Base-by-base conservation (phyloP, 2,888 invertebrate genomes). In the Tubiluchus corallicola region DNA sequence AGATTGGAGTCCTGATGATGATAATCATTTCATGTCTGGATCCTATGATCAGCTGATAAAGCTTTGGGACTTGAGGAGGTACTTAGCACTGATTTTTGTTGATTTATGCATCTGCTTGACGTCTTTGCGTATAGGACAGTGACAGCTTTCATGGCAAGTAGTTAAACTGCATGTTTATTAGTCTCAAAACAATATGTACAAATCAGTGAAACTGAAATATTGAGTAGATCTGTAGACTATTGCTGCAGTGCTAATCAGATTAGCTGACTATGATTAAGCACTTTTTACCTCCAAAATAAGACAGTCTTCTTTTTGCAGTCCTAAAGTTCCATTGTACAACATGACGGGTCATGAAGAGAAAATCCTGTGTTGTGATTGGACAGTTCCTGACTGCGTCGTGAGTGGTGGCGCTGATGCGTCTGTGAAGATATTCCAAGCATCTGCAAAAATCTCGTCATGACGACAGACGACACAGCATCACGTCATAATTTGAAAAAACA, bases 11-110 rank as follows among this genome's bases (percentile, higher is more conserved):
- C 76, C 71, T 17, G 75, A 74, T 0, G 72, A 80, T 48, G 79
- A 83, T 55, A 73, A 83, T 54, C 69, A 84, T 13, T 96, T 98
- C 63, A 71, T 94, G 17, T 92, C 92, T 1, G 90, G 85, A 2
- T 80, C 85, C 0, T 87, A 90, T 58, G 96, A 98, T 59, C 75
- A 78, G 51, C 70, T 79, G 48, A 76, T 90, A 47, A 96, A 96
- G 66, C 69, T 96, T 41, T 98, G 98, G 98, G 96, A 98, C 65
- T 77, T 78, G 3, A 73, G 92, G 61, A 87, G 82, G 82, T 82
- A 57, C n/a, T n/a, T n/a, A n/a, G n/a, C n/a, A n/a, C n/a, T n/a
- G n/a, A n/a, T n/a, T n/a, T n/a, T n/a, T n/a, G n/a, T n/a, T n/a
- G n/a, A n/a, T n/a, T n/a, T n/a, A n/a, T n/a, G n/a, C n/a, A n/a